Conservation (phyloP, 2,797 vertebrate species). For the Malurus leucopterus region DNA sequence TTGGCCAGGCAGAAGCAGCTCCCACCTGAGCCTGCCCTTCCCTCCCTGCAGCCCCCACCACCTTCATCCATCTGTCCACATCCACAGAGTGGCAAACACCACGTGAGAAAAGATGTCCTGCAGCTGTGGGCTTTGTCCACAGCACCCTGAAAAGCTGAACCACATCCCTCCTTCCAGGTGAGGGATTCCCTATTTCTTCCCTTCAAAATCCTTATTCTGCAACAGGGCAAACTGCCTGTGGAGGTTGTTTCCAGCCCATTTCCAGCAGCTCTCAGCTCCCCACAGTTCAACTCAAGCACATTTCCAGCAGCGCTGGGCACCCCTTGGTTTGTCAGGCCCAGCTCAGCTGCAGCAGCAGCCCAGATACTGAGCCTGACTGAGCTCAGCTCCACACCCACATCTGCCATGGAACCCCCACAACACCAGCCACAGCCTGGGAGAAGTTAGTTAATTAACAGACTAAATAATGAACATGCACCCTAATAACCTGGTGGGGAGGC, state of each 20-base stretch:
- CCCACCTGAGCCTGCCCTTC: neutral
- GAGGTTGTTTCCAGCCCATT: neutral
- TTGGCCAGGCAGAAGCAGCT: neutral
- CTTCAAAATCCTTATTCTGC: neutral
- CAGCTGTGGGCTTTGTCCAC: accelerated
- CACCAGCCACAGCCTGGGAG: accelerated
- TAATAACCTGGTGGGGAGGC: neutral
- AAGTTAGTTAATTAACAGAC: accelerated
- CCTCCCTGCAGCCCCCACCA: neutral
- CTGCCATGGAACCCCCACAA: accelerated
- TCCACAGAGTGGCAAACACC: accelerated
- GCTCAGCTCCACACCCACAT: accelerated
- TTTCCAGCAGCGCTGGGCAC: neutral
- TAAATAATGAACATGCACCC: neutral
- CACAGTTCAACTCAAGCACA: neutral
- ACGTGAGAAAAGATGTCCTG: accelerated
- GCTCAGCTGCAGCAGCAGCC: neutral
- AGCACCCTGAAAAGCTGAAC: neutral
- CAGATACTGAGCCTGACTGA: neutral
- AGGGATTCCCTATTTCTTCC: neutral
- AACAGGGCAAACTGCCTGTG: accelerated
- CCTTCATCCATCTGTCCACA: accelerated
- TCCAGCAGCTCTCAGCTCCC: neutral
- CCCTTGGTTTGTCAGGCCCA: neutral
- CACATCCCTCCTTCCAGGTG: neutral